Evolutionary conservation across 2,888 invertebrate species (phyloP), one percentile per base, ranked within the genome.

Genomic region (Amiota minor): DNA sequence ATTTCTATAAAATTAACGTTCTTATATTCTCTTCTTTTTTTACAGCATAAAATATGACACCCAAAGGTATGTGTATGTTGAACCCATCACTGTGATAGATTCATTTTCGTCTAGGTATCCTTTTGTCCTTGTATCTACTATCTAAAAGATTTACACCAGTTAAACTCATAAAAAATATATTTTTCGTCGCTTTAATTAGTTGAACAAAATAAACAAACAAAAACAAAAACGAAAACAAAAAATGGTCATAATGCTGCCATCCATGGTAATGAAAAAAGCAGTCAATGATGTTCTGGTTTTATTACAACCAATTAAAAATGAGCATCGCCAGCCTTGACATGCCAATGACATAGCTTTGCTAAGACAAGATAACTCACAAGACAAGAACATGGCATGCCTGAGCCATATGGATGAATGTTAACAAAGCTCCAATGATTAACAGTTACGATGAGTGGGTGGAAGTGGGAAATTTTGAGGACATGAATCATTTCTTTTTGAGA

Each of bases 21-120:
- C 20, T 61, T 35, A n/a, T n/a, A n/a, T 68, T 53, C 53, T 23
- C 20, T 55, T 55, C 12, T 35, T 53, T 45, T 6, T 16, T 55
- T 53, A 3, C 69, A 69, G 69, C 69, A 56, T 70, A 59, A 70
- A 70, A 59, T 35, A 59, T 56, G 59, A 59, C 46, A 55, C 70
- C 70, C 70, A 70, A 56, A 59, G 56, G 59, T 70, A 70, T 59
- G 59, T 70, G 59, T 70, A 70, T 59, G 59, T 70, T 16, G 18
- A 9, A 20, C 59, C 6, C 35, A 35, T 35, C 35, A 35, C 35
- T 35, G 35, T 35, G 35, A 35, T 35, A 35, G 2, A 35, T 35
- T 4, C 35, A 6, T 6, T 6, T 23, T 23, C 23, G 23, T 23
- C 2, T 35, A 35, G 35, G 35, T 35, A 35, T 35, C 35, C 35